phyloP scores from a whole-genome alignment of 2,888 invertebrate species.

The Torymus tubicola region DNA sequence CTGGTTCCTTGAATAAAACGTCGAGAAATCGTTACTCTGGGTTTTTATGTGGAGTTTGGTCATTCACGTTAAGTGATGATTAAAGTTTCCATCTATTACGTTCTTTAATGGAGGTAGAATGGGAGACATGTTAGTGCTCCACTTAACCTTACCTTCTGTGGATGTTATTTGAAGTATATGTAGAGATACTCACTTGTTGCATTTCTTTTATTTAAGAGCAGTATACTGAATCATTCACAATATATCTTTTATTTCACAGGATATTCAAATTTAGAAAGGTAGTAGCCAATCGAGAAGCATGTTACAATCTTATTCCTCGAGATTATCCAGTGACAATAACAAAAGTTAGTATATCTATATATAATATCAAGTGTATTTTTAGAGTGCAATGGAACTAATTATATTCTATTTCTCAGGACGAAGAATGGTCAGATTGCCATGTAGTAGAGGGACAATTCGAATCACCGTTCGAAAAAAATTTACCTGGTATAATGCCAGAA shows the following conservation, averaged over 20 bases:
- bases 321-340: constrained; percentile 92
- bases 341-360: constrained; percentile 80
- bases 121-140: background rate
- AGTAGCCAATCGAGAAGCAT: constrained; percentile 89
- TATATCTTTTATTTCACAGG: constrained; percentile 77
- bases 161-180: too few species aligned
- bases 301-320: constrained; percentile 87
- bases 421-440: constrained; percentile 84
- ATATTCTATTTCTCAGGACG: constrained; percentile 79
- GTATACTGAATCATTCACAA: background rate
- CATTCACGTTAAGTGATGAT: too few species aligned
- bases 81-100: too few species aligned
- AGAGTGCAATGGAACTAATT: constrained; percentile 44
- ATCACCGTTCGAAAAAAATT: constrained; percentile 88
- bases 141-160: background rate
- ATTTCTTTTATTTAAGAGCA: background rate
- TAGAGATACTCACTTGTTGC: constrained; percentile 10
- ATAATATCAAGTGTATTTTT: too few species aligned
- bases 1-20: too few species aligned
- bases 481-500: constrained; percentile 92
- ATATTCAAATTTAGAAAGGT: constrained; percentile 94
- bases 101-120: too few species aligned
- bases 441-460: constrained; percentile 92
- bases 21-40: too few species aligned
- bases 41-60: too few species aligned